Conservation (phyloP, 2,888 invertebrate species). For the Pycnomerus fuliginosus region DNA sequence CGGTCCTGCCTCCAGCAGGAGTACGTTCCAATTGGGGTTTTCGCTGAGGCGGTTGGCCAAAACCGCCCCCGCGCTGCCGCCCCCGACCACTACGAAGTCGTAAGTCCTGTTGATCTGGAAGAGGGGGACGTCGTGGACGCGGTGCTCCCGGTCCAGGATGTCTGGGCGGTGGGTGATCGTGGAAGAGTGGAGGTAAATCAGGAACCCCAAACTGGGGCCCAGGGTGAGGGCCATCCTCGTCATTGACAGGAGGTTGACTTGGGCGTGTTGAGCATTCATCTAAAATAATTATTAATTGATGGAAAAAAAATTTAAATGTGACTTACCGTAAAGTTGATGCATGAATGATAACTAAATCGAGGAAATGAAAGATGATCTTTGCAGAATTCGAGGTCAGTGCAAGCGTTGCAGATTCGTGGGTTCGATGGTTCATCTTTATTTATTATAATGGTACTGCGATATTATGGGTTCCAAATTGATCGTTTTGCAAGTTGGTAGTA, state of each 20-base stretch:
- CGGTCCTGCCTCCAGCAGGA: constrained; percentile 73
- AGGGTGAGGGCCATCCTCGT: constrained; percentile 66
- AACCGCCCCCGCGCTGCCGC: constrained; percentile 79
- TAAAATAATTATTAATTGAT: too few species aligned
- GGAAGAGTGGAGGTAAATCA: constrained; percentile 64
- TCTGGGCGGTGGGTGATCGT: constrained; percentile 68
- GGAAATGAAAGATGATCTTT: too few species aligned
- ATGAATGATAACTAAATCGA: too few species aligned
- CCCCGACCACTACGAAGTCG: constrained; percentile 80
- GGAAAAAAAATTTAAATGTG: too few species aligned
- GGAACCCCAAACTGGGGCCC: constrained; percentile 64
- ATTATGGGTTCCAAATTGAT: too few species aligned
- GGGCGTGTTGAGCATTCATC: constrained; percentile 28
- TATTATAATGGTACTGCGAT: too few species aligned
- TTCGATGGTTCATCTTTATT: too few species aligned
- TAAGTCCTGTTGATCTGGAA: constrained; percentile 62
- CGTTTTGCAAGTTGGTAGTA: too few species aligned
- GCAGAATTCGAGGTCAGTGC: too few species aligned
- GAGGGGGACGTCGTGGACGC: constrained; percentile 60
- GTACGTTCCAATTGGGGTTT: constrained; percentile 67
- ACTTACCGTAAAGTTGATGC: too few species aligned
- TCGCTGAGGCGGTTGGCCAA: constrained; percentile 77
- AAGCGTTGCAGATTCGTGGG: too few species aligned
- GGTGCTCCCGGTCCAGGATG: constrained; percentile 61
- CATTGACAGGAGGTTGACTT: constrained; percentile 56